These are phyloP conservation scores for Hypanus sabinus DNA, from an alignment of 2,113 vertebrate species.

Conservation along the genomic window DNA sequence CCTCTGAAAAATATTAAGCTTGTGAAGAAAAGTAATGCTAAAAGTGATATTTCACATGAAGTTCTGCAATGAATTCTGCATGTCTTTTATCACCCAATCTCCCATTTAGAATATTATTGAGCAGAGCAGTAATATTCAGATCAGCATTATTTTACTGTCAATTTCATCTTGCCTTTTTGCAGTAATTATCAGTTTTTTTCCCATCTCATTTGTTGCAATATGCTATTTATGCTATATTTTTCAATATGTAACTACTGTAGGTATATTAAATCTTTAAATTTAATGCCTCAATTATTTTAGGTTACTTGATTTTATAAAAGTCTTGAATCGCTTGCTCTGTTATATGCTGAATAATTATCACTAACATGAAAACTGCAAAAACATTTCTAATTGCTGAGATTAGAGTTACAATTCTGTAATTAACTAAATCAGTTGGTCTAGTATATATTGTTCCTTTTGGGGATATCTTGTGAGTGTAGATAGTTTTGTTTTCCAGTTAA, in stretches of 20 bases:
- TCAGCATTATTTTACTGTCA: background rate
- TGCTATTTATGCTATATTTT: background rate
- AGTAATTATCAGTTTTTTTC: background rate
- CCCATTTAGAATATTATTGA: background rate
- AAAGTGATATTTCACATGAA: background rate
- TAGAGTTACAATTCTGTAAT: background rate
- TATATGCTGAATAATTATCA: background rate
- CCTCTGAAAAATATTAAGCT: background rate
- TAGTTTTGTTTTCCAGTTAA: background rate
- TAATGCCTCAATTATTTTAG: background rate
- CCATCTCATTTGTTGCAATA: background rate
- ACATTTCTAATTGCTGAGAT: background rate
- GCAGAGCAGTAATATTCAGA: background rate
- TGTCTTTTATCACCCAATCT: background rate
- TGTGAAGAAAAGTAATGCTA: background rate
- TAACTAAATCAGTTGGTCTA: background rate
- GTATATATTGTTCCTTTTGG: conserved; percentile 12
- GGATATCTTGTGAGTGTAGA: background rate
- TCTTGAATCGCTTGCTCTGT: background rate
- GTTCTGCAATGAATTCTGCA: conserved; percentile 3
- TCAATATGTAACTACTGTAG: background rate
- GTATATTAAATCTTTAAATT: background rate
- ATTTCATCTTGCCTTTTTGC: conserved; percentile 2
- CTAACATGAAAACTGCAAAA: background rate
- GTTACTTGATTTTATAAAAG: conserved; percentile 21